Evolutionary conservation across 2,888 invertebrate species (phyloP), one percentile per base, ranked within the genome.

Genomic region (Gibbula magus): DNA sequence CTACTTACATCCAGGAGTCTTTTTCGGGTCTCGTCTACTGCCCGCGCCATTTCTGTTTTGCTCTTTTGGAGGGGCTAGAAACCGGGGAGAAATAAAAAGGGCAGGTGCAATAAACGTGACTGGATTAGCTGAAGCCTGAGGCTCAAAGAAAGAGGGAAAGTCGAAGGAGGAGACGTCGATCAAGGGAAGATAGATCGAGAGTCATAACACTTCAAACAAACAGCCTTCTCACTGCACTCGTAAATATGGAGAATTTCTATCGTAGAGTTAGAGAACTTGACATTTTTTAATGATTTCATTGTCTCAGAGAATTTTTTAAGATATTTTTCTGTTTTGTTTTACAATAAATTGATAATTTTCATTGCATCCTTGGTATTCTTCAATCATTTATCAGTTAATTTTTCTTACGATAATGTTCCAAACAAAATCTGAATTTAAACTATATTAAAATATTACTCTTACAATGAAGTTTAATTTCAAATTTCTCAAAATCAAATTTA

Each of bases 11-110:
- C 87, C 82, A 86, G 83, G 18, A 91, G 81, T 83, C 87, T 88
- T 80, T 86, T 87, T 67, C 89, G 82, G n/a, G 89, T 90, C 78
- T 91, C 90, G 84, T 89, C 89, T 77, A 90, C 86, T 79, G 90
- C 88, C 79, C 89, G 85, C 7, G 90, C 88, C 90, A 91, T 91
- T 75, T 89, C 89, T 82, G 88, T 88, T 81, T 88, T 89, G 79
- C 88, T 84, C 82, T 86, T 87, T 84, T 90, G 89, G 20, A 78
- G 79, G 29, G 83, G 83, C 78, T 79, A 79, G 45, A 75, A 56
- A 66, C 67, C 39, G 22, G 51, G 56, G 52, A 66, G 70, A 32
- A 70, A 54, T 51, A 80, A 52, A 79, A 39, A 67, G 56, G 66
- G 76, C 67, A 16, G n/a, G 75, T 53, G 53, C 75, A 56, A 29